Evolutionary conservation across 1,140 invertebrate species (phyloP), one percentile per base, ranked within the genome.

Genomic region (Pachypsylla venusta): DNA sequence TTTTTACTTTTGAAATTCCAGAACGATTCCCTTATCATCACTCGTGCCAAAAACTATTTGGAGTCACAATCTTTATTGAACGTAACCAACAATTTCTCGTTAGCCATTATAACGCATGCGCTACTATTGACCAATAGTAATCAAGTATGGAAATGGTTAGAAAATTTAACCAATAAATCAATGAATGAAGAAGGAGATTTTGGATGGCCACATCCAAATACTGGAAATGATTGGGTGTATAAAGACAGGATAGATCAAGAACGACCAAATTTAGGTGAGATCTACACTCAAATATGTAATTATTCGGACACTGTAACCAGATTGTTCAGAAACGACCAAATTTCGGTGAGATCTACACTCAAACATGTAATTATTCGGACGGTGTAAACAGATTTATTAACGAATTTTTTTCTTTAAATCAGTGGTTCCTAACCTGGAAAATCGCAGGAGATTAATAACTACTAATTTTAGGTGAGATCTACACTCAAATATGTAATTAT

Each of bases 101-200:
- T 81, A 13, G 76, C 79, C 27, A 73, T 77, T 2, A 72, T 78
- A 7, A 74, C 77, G 1, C 69, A 79, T 40, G 77, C 77, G 2
- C 64, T 81, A 20, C 74, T 79, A 22, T 63, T 78, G 53, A 70
- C 77, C 1, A 75, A 75, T 64, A 80, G 79, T 65, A 71, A 76
- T 0, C 65, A 75, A 26, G 71, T 77, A 7, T 69, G 72, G 0
- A 75, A 75, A 68, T 78, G 77, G 0, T 67, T 81, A 1, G 67
- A 74, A 19, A 77, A 76, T 60, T 66, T 81, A 48, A 67, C 71
- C 35, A 79, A 79, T 61, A 74, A 74, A 0, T 81, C 79, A 0
- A 80, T 78, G 0, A 79, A 79, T 4, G 78, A 80, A 68, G 79
- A 81, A 63, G 78, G 78, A 2, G 79, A 81, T 59, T 81, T 81